Percentiles rank a stretch among this genome's conserved stretches.
phyloP scores from a whole-genome alignment of 2,113 vertebrate species.

The Oreotrochilus melanogaster region DNA sequence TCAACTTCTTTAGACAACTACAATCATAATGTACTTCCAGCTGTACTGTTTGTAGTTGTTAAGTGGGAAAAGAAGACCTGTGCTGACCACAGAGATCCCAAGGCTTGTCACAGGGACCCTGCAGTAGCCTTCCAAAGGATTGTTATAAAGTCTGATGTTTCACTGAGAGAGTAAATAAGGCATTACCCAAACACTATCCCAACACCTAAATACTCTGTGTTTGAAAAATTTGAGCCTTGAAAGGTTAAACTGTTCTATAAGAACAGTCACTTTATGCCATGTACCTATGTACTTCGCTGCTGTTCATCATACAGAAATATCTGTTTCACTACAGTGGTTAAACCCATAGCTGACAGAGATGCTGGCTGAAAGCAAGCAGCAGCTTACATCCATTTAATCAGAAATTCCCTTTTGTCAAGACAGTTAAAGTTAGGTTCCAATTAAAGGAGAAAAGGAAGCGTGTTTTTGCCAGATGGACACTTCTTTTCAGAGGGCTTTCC shows the following conservation, averaged over 20 bases:
- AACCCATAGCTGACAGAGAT: background rate
- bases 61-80: background rate
- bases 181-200: background rate
- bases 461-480: background rate
- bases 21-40: background rate
- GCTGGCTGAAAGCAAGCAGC: background rate
- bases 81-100: background rate
- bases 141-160: background rate
- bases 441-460: background rate
- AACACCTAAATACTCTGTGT: background rate
- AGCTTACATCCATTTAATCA: background rate
- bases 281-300: fast-evolving
- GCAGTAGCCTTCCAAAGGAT: background rate
- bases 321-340: background rate
- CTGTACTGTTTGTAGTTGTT: background rate
- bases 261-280: background rate
- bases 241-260: background rate
- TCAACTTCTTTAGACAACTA: background rate
- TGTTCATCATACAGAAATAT: background rate
- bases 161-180: background rate
- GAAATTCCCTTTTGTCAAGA: slow-evolving; percentile 2
- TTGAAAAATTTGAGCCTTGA: background rate
- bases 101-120: background rate
- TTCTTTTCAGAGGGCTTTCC: background rate
- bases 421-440: background rate